A percentile compares a stretch with the other conserved stretches of the same genome.
Evolutionary conservation across 2,888 invertebrate genomes (phyloP).

Genomic region (Sinhomidia bicolor): DNA sequence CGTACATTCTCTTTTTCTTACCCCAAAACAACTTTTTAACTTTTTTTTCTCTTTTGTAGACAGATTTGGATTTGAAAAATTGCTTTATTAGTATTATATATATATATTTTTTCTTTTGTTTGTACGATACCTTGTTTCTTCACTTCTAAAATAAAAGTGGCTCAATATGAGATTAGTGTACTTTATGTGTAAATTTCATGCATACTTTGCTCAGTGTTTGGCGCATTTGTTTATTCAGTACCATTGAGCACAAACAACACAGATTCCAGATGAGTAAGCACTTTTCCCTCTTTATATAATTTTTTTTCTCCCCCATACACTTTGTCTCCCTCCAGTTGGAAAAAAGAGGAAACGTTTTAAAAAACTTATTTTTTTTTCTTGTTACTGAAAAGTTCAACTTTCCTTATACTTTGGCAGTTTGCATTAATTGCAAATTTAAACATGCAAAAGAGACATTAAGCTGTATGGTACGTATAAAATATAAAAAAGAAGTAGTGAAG

Average conservation of each 20-base stretch:
- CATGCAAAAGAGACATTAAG: slow-evolving; percentile 5
- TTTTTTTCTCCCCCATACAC: neutral
- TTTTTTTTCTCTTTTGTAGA: slow-evolving; percentile 1
- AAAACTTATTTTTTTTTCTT: neutral
- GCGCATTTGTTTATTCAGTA: slow-evolving; percentile 54
- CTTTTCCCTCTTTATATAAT: too few relatives aligned
- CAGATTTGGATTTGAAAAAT: slow-evolving; percentile 7
- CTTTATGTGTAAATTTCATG: slow-evolving; percentile 46
- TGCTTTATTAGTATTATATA: neutral
- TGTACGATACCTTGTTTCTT: neutral
- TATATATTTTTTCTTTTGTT: neutral
- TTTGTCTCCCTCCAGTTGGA: neutral
- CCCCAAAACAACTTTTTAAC: neutral
- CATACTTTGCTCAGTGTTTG: slow-evolving; percentile 12
- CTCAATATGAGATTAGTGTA: neutral
- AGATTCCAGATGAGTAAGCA: slow-evolving; percentile 59
- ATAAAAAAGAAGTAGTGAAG: too few relatives aligned
- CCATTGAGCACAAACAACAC: slow-evolving; percentile 61
- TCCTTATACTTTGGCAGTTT: neutral
- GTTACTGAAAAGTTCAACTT: neutral
- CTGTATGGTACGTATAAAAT: too few relatives aligned
- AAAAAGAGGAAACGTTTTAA: neutral
- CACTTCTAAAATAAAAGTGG: slow-evolving; percentile 24
- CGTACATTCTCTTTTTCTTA: neutral
- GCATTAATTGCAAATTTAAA: slow-evolving; percentile 28